Evolutionary conservation across 2,797 vertebrate species (phyloP).

Genomic region (Perodicticus potto): DNA sequence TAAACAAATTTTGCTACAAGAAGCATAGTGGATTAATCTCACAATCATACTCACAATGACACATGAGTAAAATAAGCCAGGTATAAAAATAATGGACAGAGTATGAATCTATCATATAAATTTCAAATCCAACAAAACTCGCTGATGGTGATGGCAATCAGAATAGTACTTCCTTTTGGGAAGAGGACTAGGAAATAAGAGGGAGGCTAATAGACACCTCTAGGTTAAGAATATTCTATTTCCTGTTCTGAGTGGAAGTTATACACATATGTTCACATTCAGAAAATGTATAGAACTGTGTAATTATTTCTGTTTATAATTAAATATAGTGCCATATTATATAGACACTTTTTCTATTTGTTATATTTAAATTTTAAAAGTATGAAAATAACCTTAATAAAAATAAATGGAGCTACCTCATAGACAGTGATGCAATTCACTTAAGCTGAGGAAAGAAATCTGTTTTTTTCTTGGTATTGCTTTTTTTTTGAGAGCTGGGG

Average conservation of each 20-base stretch:
- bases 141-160: background rate
- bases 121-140: background rate
- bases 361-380: slow-evolving; percentile 27
- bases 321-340: background rate
- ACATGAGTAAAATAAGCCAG: background rate
- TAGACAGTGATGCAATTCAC: background rate
- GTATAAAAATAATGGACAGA: background rate
- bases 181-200: background rate
- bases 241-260: background rate
- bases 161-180: background rate
- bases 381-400: background rate
- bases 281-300: background rate
- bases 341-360: background rate
- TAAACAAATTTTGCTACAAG: background rate
- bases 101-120: background rate
- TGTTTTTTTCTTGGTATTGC: background rate
- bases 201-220: background rate
- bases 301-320: background rate
- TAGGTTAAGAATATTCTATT: background rate
- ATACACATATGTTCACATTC: background rate
- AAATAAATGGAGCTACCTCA: background rate
- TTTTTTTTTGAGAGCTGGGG: background rate
- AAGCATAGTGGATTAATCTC: background rate
- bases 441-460: background rate
- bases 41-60: background rate